A percentile compares a stretch with the other conserved stretches of the same genome.
These are phyloP conservation scores for Platycnemis pennipes DNA, from an alignment of 2,888 invertebrate genomes.

Conservation along the genomic window DNA sequence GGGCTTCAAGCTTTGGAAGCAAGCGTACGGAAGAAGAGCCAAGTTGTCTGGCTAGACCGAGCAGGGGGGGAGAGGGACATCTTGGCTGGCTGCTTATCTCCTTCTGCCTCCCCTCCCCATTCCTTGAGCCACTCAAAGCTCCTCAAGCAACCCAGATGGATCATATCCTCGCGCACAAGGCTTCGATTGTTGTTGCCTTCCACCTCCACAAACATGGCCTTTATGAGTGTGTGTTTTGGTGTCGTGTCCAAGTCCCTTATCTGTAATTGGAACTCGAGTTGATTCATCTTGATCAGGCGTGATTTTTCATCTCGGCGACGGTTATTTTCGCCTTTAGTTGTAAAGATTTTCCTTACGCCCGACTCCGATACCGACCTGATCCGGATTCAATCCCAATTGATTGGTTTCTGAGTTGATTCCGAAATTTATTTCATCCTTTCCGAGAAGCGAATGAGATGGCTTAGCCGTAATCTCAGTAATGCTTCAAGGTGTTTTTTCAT, in stretches of 20 bases:
- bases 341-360: neutral
- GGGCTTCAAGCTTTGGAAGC: neutral
- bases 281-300: neutral
- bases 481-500: no score
- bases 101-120: neutral
- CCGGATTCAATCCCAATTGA: no score
- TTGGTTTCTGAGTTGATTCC: no score
- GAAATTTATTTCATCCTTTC: no score
- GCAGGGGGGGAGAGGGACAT: neutral
- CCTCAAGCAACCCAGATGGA: neutral
- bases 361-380: neutral
- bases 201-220: neutral
- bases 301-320: neutral
- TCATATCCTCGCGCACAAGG: neutral
- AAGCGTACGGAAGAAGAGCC: neutral
- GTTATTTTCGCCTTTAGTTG: neutral
- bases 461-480: no score
- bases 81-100: slow-evolving; percentile 13
- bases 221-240: no score
- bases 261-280: neutral
- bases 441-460: no score
- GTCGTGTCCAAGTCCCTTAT: neutral
- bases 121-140: neutral
- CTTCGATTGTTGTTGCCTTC: neutral
- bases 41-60: neutral